Evolutionary conservation across 2,888 invertebrate genomes (phyloP).

Genomic region (Harmothoe impar): DNA sequence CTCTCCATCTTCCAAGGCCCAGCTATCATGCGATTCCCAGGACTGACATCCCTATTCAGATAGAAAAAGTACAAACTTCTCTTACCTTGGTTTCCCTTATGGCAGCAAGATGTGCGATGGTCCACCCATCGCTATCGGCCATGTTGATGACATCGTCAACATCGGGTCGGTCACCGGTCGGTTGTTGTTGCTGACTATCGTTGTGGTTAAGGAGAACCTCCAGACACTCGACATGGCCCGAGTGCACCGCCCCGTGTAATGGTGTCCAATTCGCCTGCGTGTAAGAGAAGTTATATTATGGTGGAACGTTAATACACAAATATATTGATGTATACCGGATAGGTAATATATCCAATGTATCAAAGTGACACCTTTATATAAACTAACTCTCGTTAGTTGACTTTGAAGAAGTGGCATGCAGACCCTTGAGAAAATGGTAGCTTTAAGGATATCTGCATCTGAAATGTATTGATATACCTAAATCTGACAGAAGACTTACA

Average conservation of each 20-base stretch:
- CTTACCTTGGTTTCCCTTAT: conserved; percentile 73
- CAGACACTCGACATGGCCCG: conserved; percentile 75
- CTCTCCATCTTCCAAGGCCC: too few relatives aligned
- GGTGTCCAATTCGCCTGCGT: conserved; percentile 78
- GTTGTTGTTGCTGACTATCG: not conserved
- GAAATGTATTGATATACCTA: too few relatives aligned
- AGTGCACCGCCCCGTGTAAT: conserved; percentile 78
- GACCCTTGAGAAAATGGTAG: too few relatives aligned
- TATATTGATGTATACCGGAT: too few relatives aligned
- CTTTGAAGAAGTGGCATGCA: too few relatives aligned
- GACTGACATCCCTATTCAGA: too few relatives aligned
- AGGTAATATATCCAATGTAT: too few relatives aligned
- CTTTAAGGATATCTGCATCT: too few relatives aligned
- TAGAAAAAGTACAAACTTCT: not conserved
- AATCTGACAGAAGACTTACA: conserved; percentile 70
- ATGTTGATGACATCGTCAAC: conserved; percentile 74
- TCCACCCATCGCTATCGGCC: conserved; percentile 77
- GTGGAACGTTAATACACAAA: not conserved
- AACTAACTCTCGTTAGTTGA: too few relatives aligned
- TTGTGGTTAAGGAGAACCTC: conserved; percentile 71
- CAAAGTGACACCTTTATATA: too few relatives aligned
- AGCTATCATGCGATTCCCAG: too few relatives aligned
- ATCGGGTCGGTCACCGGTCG: not conserved
- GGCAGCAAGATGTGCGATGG: conserved; percentile 78
- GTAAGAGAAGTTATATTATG: not conserved